These are phyloP conservation scores for Drosophila kokeensis DNA, from an alignment of 2,888 invertebrate genomes.

Conservation along the genomic window DNA sequence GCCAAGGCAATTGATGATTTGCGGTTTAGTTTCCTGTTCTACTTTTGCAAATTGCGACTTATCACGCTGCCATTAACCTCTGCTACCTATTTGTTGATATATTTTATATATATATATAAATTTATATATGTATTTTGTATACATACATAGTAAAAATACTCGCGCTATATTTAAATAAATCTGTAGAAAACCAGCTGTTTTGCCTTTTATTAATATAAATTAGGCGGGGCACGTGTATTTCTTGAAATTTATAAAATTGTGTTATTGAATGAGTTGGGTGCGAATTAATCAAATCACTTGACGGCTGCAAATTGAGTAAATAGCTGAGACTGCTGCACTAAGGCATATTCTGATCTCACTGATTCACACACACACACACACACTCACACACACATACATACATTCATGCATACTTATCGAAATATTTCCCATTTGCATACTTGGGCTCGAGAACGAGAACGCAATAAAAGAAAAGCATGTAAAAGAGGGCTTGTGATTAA, in stretches of 20 bases:
- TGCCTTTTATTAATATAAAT: background rate
- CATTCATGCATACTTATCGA: background rate
- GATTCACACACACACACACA: background rate
- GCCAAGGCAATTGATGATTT: slow-evolving; percentile 33
- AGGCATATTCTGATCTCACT: slow-evolving; percentile 25
- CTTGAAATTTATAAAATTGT: slow-evolving; percentile 35
- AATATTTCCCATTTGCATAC: slow-evolving; percentile 17
- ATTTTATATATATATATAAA: slow-evolving; percentile 4
- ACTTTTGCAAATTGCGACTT: slow-evolving; percentile 39
- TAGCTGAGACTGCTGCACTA: slow-evolving; percentile 26
- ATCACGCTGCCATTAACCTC: slow-evolving; percentile 53
- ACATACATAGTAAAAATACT: slow-evolving; percentile 3
- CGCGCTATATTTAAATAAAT: slow-evolving; percentile 3
- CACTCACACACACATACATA: background rate
- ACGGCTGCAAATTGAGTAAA: slow-evolving; percentile 38
- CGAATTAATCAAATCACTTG: slow-evolving; percentile 50
- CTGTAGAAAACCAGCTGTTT: background rate
- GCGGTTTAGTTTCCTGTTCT: slow-evolving; percentile 33
- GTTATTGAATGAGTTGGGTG: slow-evolving; percentile 40
- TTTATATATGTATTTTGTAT: background rate
- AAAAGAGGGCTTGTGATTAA: slow-evolving; percentile 12
- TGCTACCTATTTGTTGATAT: slow-evolving; percentile 9
- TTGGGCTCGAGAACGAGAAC: slow-evolving; percentile 14
- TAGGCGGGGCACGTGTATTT: slow-evolving; percentile 32
- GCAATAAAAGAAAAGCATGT: slow-evolving; percentile 3